phyloP scores from a whole-genome alignment of 2,113 vertebrate genomes.

The Condylura cristata region DNA sequence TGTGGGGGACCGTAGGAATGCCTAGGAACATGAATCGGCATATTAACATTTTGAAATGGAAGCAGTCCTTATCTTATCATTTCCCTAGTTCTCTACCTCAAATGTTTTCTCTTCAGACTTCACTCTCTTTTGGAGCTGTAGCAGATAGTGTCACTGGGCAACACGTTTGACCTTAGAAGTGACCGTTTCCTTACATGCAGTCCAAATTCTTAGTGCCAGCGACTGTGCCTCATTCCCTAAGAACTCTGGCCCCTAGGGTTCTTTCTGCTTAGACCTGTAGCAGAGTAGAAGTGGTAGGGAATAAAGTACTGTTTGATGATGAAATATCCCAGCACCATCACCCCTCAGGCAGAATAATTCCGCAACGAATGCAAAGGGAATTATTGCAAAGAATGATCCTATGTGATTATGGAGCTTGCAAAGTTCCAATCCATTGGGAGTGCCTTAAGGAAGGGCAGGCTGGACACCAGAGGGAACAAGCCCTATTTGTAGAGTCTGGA shows the following conservation, averaged over 20 bases:
- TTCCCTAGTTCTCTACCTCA: not conserved
- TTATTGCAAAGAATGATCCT: not conserved
- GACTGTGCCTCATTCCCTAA: not conserved
- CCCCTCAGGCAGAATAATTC: not conserved
- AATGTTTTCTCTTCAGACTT: not conserved
- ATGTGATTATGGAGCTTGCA: not conserved
- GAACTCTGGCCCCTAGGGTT: not conserved
- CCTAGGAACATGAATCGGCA: not conserved
- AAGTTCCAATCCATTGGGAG: not conserved
- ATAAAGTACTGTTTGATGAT: not conserved
- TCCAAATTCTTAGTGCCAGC: not conserved
- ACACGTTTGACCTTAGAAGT: not conserved
- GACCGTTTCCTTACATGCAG: not conserved
- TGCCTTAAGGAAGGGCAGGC: not conserved
- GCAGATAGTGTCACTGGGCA: not conserved
- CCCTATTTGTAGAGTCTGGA: not conserved
- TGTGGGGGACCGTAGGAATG: not conserved
- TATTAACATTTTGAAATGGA: not conserved
- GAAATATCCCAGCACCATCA: not conserved
- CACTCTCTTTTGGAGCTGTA: not conserved
- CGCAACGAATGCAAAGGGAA: not conserved
- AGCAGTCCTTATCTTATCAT: not conserved
- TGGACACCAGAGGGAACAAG: not conserved
- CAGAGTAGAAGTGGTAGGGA: not conserved
- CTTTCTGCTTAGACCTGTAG: not conserved